These are phyloP conservation scores for Augiades crinisus DNA, from an alignment of 2,888 invertebrate species.

Conservation along the genomic window DNA sequence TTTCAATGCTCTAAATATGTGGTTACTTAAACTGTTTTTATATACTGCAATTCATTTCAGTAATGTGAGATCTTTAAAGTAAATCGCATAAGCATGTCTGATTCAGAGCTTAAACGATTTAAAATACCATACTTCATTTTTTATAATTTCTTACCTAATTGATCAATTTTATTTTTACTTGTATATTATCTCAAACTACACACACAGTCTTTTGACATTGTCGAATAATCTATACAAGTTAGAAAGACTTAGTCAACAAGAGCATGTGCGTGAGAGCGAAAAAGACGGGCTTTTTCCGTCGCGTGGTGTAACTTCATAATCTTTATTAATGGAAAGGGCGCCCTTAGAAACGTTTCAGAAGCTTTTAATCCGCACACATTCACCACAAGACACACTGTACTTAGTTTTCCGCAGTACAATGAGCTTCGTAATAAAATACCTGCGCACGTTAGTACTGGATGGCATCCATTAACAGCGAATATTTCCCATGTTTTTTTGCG, in stretches of 20 bases:
- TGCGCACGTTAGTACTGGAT: constrained; percentile 4
- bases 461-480: constrained; percentile 16
- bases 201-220: too few species aligned
- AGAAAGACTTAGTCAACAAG: constrained; percentile 13
- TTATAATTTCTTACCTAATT: too few species aligned
- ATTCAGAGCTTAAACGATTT: too few species aligned
- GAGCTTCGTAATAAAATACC: constrained; percentile 5
- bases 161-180: too few species aligned
- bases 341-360: constrained; percentile 31
- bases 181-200: too few species aligned
- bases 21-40: too few species aligned
- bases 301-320: constrained; percentile 39
- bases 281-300: constrained; percentile 17
- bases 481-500: constrained; percentile 13
- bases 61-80: too few species aligned
- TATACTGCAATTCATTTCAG: too few species aligned
- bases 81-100: too few species aligned
- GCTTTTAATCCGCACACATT: constrained; percentile 35
- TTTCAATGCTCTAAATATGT: too few species aligned
- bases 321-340: constrained; percentile 48
- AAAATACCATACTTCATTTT: too few species aligned
- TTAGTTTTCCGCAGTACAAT: neutral
- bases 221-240: too few species aligned
- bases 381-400: constrained; percentile 26
- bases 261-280: constrained; percentile 17